Evolutionary conservation across 1,140 invertebrate genomes (phyloP).

Genomic region (Heliconius melpomene): DNA sequence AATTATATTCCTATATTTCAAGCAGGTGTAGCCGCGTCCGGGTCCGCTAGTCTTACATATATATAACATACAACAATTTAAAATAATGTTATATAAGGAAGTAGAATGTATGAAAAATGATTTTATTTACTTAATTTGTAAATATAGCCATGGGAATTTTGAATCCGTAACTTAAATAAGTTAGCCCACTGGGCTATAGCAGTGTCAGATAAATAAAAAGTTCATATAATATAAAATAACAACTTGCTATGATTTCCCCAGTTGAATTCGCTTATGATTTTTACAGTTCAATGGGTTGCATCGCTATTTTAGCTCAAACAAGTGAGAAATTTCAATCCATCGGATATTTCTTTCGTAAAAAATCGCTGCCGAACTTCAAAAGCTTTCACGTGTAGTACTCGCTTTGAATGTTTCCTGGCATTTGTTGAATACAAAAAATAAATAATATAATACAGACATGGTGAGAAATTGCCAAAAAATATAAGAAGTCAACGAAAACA

Average conservation of each 20-base stretch:
- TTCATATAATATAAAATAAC: not conserved
- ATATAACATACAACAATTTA: too few relatives aligned
- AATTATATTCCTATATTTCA: too few relatives aligned
- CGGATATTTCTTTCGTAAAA: not conserved
- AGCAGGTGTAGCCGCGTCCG: too few relatives aligned
- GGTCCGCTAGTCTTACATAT: too few relatives aligned
- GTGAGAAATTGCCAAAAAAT: too few relatives aligned
- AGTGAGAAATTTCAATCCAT: conserved; percentile 3
- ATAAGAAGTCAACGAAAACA: too few relatives aligned
- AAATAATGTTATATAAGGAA: too few relatives aligned
- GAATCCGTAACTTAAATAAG: too few relatives aligned
- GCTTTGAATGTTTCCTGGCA: not conserved
- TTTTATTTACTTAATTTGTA: too few relatives aligned
- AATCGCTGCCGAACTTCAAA: not conserved
- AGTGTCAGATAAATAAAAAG: not conserved
- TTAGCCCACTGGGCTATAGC: too few relatives aligned
- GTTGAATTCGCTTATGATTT: not conserved
- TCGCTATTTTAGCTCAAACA: not conserved
- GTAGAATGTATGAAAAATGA: too few relatives aligned
- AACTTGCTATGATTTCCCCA: not conserved
- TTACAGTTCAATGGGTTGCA: conserved; percentile 1
- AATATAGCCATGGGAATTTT: too few relatives aligned
- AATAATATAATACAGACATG: not conserved
- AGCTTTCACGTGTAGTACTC: not conserved
- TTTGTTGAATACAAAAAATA: not conserved